A percentile compares a stretch with the other conserved stretches of the same genome.
Evolutionary conservation across 2,113 vertebrate species (phyloP).

Genomic region (Syngnathoides biaculeatus): DNA sequence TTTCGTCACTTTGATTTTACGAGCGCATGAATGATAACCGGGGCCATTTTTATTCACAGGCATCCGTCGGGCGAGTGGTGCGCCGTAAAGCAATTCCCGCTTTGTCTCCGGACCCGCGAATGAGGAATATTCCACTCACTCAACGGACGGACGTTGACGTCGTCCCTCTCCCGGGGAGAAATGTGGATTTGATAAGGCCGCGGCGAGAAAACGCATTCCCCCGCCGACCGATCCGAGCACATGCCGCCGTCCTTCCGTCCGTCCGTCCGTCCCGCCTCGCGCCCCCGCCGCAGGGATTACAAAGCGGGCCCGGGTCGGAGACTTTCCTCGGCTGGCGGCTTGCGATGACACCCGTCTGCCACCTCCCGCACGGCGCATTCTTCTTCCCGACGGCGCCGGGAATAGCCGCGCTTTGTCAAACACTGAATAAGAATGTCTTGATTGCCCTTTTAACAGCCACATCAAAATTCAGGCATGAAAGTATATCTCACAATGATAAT

Average conservation of each 20-base stretch:
- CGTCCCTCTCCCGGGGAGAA: neutral
- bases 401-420: neutral
- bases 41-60: no score
- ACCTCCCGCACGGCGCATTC: neutral
- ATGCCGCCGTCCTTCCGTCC: neutral
- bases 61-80: no score
- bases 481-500: no score
- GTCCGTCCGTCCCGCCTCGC: neutral
- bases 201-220: neutral
- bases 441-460: neutral
- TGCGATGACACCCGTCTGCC: neutral
- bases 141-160: no score
- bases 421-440: neutral
- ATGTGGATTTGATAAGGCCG: neutral
- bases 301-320: neutral
- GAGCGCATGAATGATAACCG: no score
- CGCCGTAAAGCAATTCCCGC: no score
- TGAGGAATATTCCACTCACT: no score
- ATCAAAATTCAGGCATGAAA: no score
- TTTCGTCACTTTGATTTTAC: no score
- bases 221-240: no score
- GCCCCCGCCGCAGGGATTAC: neutral
- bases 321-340: neutral
- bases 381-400: slow-evolving; percentile 11
- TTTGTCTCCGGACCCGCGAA: no score